Evolutionary conservation across 1,140 invertebrate genomes (phyloP).

Genomic region (Aleiodes sp.): DNA sequence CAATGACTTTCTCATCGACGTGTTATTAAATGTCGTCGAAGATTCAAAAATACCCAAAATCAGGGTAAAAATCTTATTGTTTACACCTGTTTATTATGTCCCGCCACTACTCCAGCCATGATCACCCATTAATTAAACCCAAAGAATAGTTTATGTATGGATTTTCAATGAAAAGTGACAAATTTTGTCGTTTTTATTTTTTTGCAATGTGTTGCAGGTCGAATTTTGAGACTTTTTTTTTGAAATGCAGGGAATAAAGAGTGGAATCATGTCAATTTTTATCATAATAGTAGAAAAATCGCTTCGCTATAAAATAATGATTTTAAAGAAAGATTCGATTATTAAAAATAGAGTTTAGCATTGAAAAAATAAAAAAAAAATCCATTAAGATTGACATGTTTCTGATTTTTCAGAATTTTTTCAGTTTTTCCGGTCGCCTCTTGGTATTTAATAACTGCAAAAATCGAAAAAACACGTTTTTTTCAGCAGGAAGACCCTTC

Average conservation of each 20-base stretch:
- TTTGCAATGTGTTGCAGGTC: neutral
- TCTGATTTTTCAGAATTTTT: no score
- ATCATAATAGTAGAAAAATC: neutral
- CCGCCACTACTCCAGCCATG: no score
- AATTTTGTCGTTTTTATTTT: neutral
- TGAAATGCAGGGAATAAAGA: neutral
- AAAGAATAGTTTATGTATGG: neutral
- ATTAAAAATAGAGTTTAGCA: neutral
- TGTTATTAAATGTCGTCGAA: no score
- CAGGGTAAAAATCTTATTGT: neutral
- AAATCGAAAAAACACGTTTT: no score
- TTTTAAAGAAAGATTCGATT: neutral
- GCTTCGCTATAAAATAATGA: neutral
- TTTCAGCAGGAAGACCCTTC: no score
- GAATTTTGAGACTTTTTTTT: neutral
- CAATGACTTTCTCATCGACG: no score
- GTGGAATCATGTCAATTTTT: neutral
- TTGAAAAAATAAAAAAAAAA: neutral
- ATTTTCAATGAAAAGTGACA: neutral
- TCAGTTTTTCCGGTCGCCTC: no score
- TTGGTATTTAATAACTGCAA: no score
- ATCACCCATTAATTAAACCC: no score
- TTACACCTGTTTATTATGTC: no score
- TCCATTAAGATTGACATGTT: neutral
- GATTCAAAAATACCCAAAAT: neutral